Percentiles rank a stretch among this genome's conserved stretches.
Evolutionary conservation across 2,888 invertebrate species (phyloP).

Genomic region (Dasypogon diadema): DNA sequence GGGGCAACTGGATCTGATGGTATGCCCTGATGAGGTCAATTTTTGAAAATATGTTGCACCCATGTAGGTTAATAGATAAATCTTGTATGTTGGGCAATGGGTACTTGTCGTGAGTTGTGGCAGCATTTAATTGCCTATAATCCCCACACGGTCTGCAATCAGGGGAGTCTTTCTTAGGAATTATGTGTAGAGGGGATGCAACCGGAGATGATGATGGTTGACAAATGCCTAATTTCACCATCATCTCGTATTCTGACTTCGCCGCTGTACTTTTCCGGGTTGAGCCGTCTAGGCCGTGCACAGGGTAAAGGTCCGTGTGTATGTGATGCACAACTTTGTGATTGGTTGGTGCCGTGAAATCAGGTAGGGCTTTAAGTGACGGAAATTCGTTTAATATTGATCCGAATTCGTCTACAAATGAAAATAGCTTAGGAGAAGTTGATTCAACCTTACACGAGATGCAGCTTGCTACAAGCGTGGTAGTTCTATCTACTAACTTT

Average conservation of each 20-base stretch:
- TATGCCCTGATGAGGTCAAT: constrained; percentile 61
- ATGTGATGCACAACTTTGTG: constrained; percentile 53
- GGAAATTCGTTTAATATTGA: constrained; percentile 48
- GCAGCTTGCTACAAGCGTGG: too few species aligned
- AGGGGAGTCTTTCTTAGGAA: constrained; percentile 55
- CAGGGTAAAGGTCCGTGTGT: constrained; percentile 54
- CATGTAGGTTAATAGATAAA: constrained; percentile 36
- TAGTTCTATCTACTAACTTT: too few species aligned
- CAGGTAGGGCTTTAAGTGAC: constrained; percentile 50
- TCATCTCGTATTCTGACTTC: constrained; percentile 57
- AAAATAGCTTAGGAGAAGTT: constrained; percentile 26
- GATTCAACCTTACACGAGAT: background rate
- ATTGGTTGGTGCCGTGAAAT: constrained; percentile 49
- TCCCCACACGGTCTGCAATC: too few species aligned
- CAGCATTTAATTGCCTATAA: constrained; percentile 44
- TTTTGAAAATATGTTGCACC: constrained; percentile 56
- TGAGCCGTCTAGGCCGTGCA: constrained; percentile 54
- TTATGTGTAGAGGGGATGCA: constrained; percentile 60
- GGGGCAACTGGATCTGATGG: constrained; percentile 62
- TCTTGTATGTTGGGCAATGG: constrained; percentile 46
- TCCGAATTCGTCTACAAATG: constrained; percentile 47
- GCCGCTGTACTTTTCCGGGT: constrained; percentile 58
- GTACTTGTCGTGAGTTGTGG: constrained; percentile 41
- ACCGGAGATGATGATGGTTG: constrained; percentile 57
- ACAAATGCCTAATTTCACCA: constrained; percentile 59